Base-by-base conservation (phyloP, 2,888 invertebrate species). In the Polylopha cassiicola region DNA sequence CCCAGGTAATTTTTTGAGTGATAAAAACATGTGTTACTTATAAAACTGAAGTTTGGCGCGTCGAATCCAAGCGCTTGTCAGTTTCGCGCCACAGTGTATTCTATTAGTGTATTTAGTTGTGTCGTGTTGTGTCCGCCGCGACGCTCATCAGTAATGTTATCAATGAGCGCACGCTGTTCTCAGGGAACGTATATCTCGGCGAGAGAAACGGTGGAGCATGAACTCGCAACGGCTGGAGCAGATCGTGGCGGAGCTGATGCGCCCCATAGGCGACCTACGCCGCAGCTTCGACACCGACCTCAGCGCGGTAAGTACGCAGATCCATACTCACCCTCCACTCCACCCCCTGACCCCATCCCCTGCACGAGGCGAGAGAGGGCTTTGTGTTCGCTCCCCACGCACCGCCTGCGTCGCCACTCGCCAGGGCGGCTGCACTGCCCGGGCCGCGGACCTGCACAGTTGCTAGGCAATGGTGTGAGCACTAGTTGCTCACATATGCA, bases 171-270 rank as follows among this genome's bases (percentile, higher is more conserved):
- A 63, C 64, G 55, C 58, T 67, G 53, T 68, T 81, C 80, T 52
- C 80, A 84, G 84, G 65, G 71, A 65, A 53, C 58, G 47, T 48
- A 58, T 65, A 53, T 71, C 73, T 58, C 65, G 57, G 46, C 70
- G 78, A 48, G 65, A 72, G 53, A 65, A 68, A 60, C 69, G 79
- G 58, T 82, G 78, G 77, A 84, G 81, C 51, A 82, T 82, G 81
- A 78, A 78, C 55, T 75, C 82, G 1, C 76, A 79, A 45, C 61
- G 81, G 48, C 52, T 85, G 24, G 84, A 84, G 39, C 72, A 76
- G 48, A 80, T 86, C 31, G 72, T 85, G 63, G 78, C 79, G 61
- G 72, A 73, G 72, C 58, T 86, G 68, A 79, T 82, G 76, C 72
- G 61, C 45, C 81, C 82, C 48, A 74, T 80, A 64, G 64, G 70